Percentiles rank a stretch among this genome's conserved stretches.
Evolutionary conservation across 2,888 invertebrate species (phyloP).

Genomic region (Agrypnus murinus): DNA sequence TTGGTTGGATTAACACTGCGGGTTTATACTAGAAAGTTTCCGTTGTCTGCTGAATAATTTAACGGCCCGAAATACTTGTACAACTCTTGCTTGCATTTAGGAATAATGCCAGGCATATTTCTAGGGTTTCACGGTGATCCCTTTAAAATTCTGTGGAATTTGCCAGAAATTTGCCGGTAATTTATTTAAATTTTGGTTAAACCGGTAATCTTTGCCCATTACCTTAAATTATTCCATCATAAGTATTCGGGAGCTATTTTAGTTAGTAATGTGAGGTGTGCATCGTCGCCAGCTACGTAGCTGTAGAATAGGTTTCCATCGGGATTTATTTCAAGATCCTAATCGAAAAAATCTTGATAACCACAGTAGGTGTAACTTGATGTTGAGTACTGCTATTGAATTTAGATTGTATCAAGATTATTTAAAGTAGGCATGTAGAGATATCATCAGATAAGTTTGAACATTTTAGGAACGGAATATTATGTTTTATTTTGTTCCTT

Average conservation of each 20-base stretch:
- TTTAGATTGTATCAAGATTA: conserved; percentile 24
- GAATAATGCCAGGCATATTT: conserved; percentile 50
- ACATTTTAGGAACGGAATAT: conserved; percentile 10
- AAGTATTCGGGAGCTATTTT: conserved; percentile 2
- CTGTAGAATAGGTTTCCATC: not conserved
- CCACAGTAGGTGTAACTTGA: conserved; percentile 30
- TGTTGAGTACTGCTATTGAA: conserved; percentile 16
- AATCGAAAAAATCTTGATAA: conserved; percentile 26
- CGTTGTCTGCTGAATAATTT: conserved; percentile 49
- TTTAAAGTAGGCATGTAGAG: conserved; percentile 15
- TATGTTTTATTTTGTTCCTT: conserved; percentile 15
- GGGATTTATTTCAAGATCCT: conserved; percentile 2
- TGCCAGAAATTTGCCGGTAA: conserved; percentile 42
- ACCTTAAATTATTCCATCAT: conserved; percentile 21
- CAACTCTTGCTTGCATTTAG: conserved; percentile 49
- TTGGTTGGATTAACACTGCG: conserved; percentile 42
- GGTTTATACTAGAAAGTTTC: conserved; percentile 44
- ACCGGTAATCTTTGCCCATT: conserved; percentile 27
- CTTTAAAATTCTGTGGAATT: conserved; percentile 41
- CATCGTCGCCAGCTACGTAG: conserved; percentile 1
- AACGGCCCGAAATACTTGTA: conserved; percentile 50
- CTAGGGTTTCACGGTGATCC: conserved; percentile 43
- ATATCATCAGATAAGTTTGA: conserved; percentile 9
- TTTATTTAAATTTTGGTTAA: conserved; percentile 38
- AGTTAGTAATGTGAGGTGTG: not conserved